Evolutionary conservation across 2,113 vertebrate genomes (phyloP).

Genomic region (Rousettus leschenaultii): DNA sequence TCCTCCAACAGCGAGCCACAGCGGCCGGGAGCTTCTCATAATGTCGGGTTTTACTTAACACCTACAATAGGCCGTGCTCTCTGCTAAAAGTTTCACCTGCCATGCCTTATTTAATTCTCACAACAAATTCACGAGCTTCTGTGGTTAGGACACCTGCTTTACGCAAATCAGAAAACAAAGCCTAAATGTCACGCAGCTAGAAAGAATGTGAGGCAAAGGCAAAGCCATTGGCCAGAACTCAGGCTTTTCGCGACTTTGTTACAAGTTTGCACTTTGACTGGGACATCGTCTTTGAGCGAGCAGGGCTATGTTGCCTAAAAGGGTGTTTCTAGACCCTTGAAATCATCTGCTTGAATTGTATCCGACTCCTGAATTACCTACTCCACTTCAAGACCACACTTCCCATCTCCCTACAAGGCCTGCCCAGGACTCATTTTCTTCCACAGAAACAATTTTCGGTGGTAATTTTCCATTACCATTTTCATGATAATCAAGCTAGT

Average conservation of each 20-base stretch:
- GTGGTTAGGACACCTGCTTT: background rate
- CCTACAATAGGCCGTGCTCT: background rate
- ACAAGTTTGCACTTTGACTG: background rate
- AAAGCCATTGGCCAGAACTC: background rate
- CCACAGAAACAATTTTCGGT: background rate
- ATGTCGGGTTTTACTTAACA: background rate
- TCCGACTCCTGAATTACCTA: background rate
- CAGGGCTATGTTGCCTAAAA: background rate
- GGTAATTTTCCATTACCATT: too few relatives aligned
- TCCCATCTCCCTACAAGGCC: background rate
- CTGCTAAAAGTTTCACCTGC: background rate
- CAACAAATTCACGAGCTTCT: background rate
- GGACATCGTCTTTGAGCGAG: background rate
- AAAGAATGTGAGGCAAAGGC: background rate
- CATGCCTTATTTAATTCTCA: background rate
- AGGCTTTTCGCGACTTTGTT: background rate
- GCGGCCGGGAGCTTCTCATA: background rate
- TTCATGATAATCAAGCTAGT: background rate
- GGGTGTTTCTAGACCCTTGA: background rate
- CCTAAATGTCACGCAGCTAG: background rate
- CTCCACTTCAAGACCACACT: background rate
- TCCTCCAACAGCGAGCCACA: background rate
- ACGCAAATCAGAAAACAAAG: background rate
- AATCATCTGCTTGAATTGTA: background rate
- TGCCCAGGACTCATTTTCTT: background rate